These are phyloP conservation scores for Tapirus terrestris DNA, from an alignment of 2,113 vertebrate genomes.

Conservation along the genomic window DNA sequence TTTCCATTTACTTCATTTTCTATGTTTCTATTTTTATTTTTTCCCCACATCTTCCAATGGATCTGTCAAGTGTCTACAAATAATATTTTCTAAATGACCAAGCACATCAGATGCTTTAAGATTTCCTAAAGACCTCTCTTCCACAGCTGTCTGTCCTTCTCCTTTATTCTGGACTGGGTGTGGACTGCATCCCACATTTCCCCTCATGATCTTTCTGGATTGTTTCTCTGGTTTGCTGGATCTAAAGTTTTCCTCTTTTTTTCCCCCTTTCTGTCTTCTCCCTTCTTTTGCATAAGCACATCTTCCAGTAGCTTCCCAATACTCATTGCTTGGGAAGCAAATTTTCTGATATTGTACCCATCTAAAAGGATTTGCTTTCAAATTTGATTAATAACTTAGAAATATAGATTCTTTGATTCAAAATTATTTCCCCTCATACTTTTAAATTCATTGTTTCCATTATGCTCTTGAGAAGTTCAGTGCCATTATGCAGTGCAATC, in stretches of 20 bases:
- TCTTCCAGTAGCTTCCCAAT: background rate
- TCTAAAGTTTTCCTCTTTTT: background rate
- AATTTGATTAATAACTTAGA: background rate
- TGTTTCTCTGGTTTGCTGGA: background rate
- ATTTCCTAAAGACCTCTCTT: background rate
- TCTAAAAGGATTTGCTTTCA: slow-evolving; percentile 26
- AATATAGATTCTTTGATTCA: background rate
- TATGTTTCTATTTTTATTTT: background rate
- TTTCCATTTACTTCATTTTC: background rate
- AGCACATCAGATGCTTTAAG: background rate
- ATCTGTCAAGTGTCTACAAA: background rate
- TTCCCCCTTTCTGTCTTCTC: background rate
- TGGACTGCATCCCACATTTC: background rate
- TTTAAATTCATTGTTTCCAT: background rate
- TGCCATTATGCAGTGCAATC: background rate
- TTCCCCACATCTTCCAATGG: background rate
- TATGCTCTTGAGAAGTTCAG: background rate
- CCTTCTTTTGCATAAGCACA: background rate
- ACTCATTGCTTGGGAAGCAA: background rate
- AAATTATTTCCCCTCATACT: background rate
- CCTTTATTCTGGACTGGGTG: background rate
- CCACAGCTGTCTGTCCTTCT: background rate
- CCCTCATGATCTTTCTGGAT: background rate
- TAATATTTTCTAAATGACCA: background rate
- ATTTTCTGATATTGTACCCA: background rate